phyloP scores from a whole-genome alignment of 2,888 invertebrate species.

The Diarsia brunnea region DNA sequence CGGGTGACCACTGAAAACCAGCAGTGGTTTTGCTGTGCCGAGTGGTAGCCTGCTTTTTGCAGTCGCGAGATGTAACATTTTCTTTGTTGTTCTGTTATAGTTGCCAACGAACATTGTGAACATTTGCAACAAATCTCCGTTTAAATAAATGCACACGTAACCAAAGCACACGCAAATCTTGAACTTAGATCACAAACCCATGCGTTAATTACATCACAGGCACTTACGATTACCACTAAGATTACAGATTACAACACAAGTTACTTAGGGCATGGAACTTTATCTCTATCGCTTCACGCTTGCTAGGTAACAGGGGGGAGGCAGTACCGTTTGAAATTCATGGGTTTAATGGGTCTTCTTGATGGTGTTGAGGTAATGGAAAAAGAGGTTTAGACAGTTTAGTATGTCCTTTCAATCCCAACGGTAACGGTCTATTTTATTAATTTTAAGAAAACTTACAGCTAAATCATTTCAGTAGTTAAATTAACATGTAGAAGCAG shows the following conservation, averaged over 20 bases:
- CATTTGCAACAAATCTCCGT: too few relatives aligned
- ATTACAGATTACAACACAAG: constrained; percentile 26
- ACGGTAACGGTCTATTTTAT: too few relatives aligned
- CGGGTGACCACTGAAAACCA: too few relatives aligned
- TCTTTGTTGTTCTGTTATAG: too few relatives aligned
- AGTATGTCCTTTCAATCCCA: neutral
- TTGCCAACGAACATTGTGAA: too few relatives aligned
- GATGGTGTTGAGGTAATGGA: constrained; percentile 13
- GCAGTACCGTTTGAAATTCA: constrained; percentile 40
- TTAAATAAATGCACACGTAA: neutral
- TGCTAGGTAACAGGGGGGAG: constrained; percentile 64
- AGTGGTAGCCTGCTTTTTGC: too few relatives aligned
- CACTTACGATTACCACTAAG: constrained; percentile 14
- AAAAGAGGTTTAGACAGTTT: neutral
- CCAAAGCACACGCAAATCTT: constrained; percentile 9
- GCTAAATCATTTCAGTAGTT: too few relatives aligned
- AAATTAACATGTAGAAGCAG: too few relatives aligned
- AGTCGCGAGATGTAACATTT: too few relatives aligned
- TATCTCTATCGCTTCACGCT: constrained; percentile 68
- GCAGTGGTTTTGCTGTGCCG: too few relatives aligned
- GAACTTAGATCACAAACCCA: constrained; percentile 9
- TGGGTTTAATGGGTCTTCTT: constrained; percentile 44
- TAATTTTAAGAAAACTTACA: too few relatives aligned
- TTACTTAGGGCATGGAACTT: constrained; percentile 65
- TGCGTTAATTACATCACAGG: constrained; percentile 33